phyloP scores from a whole-genome alignment of 2,797 vertebrate genomes.

The Euphonia xanthogaster region DNA sequence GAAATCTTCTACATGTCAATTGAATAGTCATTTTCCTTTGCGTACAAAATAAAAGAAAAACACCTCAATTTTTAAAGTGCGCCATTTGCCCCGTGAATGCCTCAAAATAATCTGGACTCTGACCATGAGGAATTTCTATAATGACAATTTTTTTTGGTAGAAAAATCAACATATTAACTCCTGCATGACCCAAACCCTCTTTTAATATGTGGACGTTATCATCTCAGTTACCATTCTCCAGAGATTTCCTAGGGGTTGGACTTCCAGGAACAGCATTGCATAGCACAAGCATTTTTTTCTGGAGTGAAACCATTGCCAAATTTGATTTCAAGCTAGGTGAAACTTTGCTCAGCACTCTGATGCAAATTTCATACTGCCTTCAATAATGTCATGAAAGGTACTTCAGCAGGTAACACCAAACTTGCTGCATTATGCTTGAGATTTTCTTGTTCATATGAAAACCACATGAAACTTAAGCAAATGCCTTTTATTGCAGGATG shows the following conservation, averaged over 20 bases:
- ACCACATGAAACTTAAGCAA: neutral
- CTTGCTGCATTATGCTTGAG: neutral
- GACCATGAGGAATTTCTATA: neutral
- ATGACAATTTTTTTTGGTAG: rapidly evolving
- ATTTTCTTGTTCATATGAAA: neutral
- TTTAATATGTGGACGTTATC: neutral
- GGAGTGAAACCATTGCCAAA: neutral
- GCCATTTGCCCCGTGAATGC: neutral
- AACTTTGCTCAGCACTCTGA: neutral
- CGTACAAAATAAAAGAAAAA: neutral
- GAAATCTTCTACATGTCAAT: neutral
- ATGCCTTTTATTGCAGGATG: neutral
- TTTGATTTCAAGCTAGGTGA: neutral
- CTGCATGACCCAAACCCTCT: neutral
- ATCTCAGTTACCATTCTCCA: neutral
- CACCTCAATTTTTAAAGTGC: neutral
- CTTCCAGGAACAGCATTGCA: neutral
- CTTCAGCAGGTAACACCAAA: neutral
- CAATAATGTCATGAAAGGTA: neutral
- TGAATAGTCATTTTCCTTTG: neutral
- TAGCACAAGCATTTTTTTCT: neutral
- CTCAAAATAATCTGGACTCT: neutral
- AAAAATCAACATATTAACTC: neutral
- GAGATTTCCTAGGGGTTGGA: neutral
- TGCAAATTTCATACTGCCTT: neutral